Evolutionary conservation across 2,797 vertebrate genomes (phyloP), one percentile per base, ranked within the genome.

Genomic region (Miichthys miiuy): DNA sequence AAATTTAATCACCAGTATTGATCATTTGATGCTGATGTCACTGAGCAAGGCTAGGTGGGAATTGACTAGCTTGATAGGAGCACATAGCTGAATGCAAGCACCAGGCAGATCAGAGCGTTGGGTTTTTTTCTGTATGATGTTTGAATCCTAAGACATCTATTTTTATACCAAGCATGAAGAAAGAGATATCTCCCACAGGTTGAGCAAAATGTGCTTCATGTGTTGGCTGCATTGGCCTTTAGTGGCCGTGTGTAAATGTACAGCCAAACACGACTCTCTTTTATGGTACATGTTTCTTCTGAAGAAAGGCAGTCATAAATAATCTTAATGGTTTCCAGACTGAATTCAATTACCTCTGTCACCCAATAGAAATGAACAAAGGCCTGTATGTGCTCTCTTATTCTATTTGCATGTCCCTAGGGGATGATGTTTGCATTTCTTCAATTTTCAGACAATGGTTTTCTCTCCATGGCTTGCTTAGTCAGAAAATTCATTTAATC

Each of bases 311-410:
- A 76, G 75, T 86, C 90, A 89, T 92, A 91, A 92, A 93, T 92
- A 92, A 93, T 88, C 76, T 73, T 89, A 92, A 92, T 92, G 89
- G 85, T 84, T 86, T 86, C 81, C 82, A 91, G 85, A 87, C 78
- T 41, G 57, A 87, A 92, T 93, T 88, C 88, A 92, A 93, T 94
- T 89, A 90, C 88, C 82, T 90, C 72, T 76, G 80, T 89, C 84
- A 87, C 73, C 85, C 83, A 83, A 65, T 82, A 82, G 82, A 90
- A 92, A 92, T 89, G 81, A 92, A 82, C 90, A 87, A 93, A 92
- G 91, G 79, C 63, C 77, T 25, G 67, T 72, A 60, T 87, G 78
- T 82, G 81, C 81, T 70, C 13, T 89, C 81, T 88, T 89, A 84
- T 91, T 92, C 81, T 85, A 86, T 92, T 90, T 90, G 86, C 84